Conservation (phyloP, 2,797 vertebrate species). For the Merluccius polli region DNA sequence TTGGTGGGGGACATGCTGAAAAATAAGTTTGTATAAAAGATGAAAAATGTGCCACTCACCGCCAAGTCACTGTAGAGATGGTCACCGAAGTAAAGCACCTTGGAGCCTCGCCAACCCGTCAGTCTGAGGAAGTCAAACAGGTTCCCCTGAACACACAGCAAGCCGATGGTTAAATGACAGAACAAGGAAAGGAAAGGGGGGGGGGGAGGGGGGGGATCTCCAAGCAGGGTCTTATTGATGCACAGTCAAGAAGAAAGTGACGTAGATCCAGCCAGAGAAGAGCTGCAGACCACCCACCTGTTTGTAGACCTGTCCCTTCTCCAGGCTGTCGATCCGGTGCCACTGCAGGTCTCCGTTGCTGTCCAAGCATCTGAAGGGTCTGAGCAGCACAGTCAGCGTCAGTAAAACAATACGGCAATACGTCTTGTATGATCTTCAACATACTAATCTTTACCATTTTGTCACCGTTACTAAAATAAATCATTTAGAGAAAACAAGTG, state of each 20-base stretch:
- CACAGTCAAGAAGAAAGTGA: too few relatives aligned
- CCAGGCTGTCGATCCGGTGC: conserved; percentile 79
- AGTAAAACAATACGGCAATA: too few relatives aligned
- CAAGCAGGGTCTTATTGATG: background rate
- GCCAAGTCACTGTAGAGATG: conserved; percentile 86
- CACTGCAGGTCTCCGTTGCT: conserved; percentile 78
- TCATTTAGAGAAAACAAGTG: too few relatives aligned
- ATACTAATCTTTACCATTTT: too few relatives aligned
- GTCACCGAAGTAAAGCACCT: conserved; percentile 84
- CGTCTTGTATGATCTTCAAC: too few relatives aligned
- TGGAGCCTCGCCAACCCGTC: conserved; percentile 83
- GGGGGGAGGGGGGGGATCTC: background rate
- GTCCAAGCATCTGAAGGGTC: conserved; percentile 81
- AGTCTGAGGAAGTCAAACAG: conserved; percentile 80
- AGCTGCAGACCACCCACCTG: conserved; percentile 66
- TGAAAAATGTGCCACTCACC: conserved; percentile 57
- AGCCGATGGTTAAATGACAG: background rate
- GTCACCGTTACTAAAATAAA: too few relatives aligned
- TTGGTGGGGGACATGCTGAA: background rate
- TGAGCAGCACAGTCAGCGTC: conserved; percentile 42
- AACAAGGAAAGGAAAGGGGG: background rate
- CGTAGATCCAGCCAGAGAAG: too few relatives aligned
- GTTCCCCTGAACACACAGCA: conserved; percentile 75
- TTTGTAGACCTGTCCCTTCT: conserved; percentile 84
- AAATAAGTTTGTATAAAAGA: background rate